Percentiles rank a stretch among this genome's conserved stretches.
Conservation (phyloP, 2,113 vertebrate species). For the Aramus guarauna region DNA sequence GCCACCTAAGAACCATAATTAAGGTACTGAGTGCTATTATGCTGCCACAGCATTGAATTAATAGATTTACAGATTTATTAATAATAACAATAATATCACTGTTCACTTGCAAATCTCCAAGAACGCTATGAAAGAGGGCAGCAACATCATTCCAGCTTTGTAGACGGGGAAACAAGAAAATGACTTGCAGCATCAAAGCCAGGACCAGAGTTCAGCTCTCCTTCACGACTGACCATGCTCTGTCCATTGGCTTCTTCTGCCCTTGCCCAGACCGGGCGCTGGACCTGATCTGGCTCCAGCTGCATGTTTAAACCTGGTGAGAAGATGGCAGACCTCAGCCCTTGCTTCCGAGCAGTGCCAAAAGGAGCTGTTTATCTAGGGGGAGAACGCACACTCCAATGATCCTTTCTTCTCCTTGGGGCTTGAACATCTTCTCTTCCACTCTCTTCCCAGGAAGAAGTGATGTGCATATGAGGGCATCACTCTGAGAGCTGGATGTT, state of each 20-base stretch:
- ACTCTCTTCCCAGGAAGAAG: accelerated
- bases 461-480: accelerated
- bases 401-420: not conserved
- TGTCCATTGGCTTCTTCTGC: not conserved
- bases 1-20: not conserved
- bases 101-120: not conserved
- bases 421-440: not conserved
- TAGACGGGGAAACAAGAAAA: not conserved
- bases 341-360: not conserved
- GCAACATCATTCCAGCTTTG: not conserved
- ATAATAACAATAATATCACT: not conserved
- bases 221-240: not conserved
- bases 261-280: too few species aligned
- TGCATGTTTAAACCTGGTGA: not conserved
- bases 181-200: not conserved
- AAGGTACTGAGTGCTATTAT: not conserved
- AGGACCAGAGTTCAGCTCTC: not conserved
- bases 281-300: not conserved
- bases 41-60: not conserved
- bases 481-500: not conserved
- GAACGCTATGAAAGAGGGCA: not conserved
- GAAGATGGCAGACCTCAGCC: not conserved
- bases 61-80: not conserved
- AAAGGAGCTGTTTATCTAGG: not conserved
- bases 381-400: too few species aligned